Evolutionary conservation across 2,113 vertebrate species (phyloP).

Genomic region (Corythaixoides concolor): DNA sequence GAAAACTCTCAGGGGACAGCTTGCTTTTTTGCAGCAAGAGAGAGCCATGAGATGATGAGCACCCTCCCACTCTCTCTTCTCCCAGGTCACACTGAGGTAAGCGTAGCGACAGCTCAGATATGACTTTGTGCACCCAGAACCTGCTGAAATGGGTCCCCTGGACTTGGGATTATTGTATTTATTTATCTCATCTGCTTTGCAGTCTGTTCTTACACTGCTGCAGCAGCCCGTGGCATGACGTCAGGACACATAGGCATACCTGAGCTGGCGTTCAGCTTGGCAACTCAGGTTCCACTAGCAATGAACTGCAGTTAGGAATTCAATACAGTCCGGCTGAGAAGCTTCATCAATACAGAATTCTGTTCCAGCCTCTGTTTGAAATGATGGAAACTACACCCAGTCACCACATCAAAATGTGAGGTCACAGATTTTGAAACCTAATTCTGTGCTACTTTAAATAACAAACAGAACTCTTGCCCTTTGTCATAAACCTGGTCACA

Average conservation of each 20-base stretch:
- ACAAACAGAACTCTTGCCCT: neutral
- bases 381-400: neutral
- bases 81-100: neutral
- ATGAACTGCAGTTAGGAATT: neutral
- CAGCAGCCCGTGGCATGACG: rapidly evolving
- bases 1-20: neutral
- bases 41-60: neutral
- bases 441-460: neutral
- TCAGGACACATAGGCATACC: rapidly evolving
- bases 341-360: neutral
- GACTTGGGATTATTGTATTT: neutral
- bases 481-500: neutral
- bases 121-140: neutral
- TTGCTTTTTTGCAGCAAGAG: neutral
- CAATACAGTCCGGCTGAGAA: neutral
- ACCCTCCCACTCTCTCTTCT: neutral
- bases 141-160: neutral
- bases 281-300: neutral
- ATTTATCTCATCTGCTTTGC: neutral
- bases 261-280: neutral
- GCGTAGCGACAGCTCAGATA: neutral
- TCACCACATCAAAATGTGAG: neutral
- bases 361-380: neutral
- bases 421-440: neutral
- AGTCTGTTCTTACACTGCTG: neutral